These are phyloP conservation scores for Buceros bicornis DNA, from an alignment of 2,797 vertebrate species.

Conservation along the genomic window DNA sequence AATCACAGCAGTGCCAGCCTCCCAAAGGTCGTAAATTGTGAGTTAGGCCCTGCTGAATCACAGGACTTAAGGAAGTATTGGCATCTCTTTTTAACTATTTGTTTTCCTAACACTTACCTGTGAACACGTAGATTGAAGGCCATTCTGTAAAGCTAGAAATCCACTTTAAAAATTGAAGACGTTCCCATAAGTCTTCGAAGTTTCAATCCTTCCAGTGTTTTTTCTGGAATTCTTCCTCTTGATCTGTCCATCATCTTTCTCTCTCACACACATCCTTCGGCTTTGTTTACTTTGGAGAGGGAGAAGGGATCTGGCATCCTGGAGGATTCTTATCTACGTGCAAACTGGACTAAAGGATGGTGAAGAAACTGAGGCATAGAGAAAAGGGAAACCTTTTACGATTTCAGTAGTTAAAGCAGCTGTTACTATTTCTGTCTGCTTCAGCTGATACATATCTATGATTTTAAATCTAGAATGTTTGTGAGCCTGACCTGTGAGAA, in stretches of 20 bases:
- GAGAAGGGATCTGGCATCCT: neutral
- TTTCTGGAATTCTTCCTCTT: neutral
- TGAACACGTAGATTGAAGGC: neutral
- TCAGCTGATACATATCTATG: neutral
- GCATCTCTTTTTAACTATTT: slow-evolving; percentile 26
- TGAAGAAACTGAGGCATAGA: neutral
- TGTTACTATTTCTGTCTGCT: neutral
- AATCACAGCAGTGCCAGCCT: slow-evolving; percentile 47
- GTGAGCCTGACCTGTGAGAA: neutral
- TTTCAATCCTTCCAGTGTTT: neutral
- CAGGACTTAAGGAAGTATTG: slow-evolving; percentile 2
- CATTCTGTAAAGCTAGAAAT: neutral
- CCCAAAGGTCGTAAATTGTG: neutral
- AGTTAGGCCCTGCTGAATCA: slow-evolving; percentile 30
- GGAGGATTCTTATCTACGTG: neutral
- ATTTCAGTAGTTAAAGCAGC: neutral
- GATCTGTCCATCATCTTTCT: neutral
- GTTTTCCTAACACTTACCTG: neutral
- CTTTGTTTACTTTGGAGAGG: neutral
- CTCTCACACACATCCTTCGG: too few relatives aligned
- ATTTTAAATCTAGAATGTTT: neutral
- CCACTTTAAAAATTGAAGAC: neutral
- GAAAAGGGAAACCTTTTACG: neutral
- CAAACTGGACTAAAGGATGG: neutral
- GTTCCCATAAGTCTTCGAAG: neutral